A percentile compares a stretch with the other conserved stretches of the same genome.
phyloP scores from a whole-genome alignment of 2,797 vertebrate genomes.

The Sebastes hubbsi region DNA sequence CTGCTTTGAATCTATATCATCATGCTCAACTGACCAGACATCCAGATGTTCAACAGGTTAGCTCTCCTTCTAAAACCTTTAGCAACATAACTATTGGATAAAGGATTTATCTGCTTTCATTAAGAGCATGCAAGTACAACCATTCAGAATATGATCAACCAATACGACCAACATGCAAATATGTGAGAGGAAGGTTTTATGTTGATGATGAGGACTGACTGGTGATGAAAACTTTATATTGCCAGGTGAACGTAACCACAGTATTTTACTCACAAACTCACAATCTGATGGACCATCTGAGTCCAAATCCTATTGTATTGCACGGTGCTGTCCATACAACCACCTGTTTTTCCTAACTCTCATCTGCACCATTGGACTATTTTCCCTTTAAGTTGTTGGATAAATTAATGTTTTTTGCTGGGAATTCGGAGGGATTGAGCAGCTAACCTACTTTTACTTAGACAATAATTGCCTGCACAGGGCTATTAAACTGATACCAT shows the following conservation, averaged over 20 bases:
- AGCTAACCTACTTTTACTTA: slow-evolving; percentile 56
- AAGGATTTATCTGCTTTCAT: neutral
- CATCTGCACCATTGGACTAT: neutral
- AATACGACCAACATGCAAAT: slow-evolving; percentile 11
- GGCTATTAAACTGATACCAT: slow-evolving; percentile 43
- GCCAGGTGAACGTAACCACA: neutral
- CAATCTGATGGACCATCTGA: neutral
- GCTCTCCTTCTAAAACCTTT: neutral
- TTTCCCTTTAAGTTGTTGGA: neutral
- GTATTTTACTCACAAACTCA: neutral
- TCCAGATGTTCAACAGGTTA: neutral
- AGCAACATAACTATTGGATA: neutral
- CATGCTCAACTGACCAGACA: neutral
- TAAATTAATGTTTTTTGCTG: neutral
- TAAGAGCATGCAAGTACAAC: neutral
- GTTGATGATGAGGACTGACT: neutral
- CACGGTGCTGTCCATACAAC: neutral
- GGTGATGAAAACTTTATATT: neutral
- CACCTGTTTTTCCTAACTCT: neutral
- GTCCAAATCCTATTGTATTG: neutral
- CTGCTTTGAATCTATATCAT: neutral
- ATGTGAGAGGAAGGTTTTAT: neutral
- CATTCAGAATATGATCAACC: neutral
- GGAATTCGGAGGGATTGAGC: slow-evolving; percentile 11
- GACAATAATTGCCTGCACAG: slow-evolving; percentile 43